Base-by-base conservation (phyloP, 1,140 invertebrate species). In the Euglossa dilemma region DNA sequence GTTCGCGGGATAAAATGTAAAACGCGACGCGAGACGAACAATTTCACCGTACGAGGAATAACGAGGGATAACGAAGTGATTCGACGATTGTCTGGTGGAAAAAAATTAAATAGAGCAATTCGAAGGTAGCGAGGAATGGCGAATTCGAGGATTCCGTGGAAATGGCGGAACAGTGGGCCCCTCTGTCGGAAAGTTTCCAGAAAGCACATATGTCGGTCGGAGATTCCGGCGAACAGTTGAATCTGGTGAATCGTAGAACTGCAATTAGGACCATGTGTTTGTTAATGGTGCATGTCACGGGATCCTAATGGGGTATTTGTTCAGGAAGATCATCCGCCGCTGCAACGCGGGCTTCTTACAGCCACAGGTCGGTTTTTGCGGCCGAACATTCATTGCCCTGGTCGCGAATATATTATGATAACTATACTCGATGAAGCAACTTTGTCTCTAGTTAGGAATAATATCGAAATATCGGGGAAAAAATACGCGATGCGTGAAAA, bases 211-310 rank as follows among this genome's bases (percentile, higher is more conserved):
- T 84, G 86, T 77, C 63, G 36, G 25, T 23, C 63, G n/a, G 52
- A 64, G 56, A 84, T 84, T 86, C 74, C 85, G 57, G 28, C 63
- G 86, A 83, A 81, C 43, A 28, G n/a, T 63, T n/a, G 80, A 56
- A 83, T 79, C 50, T 66, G 71, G 80, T 59, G 43, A 50, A 76
- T 59, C 73, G 72, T 69, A 72, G 83, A 73, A 57, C 61, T 79
- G 85, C 77, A 83, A 87, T 86, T 86, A 74, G 78, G 69, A 28
- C 74, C 86, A 87, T 12, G 73, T 87, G 86, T 83, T 84, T 84
- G 73, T 83, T 86, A 87, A 87, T 86, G 70, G 75, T 63, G 80
- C 85, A 73, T 64, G 63, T 83, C 67, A 57, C 56, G 63, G 45
- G 54, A 59, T 28, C 43, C 59, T 84, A 79, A 86, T 84, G 81